Conservation (phyloP, 2,113 vertebrate genomes). For the Lepus timidus region DNA sequence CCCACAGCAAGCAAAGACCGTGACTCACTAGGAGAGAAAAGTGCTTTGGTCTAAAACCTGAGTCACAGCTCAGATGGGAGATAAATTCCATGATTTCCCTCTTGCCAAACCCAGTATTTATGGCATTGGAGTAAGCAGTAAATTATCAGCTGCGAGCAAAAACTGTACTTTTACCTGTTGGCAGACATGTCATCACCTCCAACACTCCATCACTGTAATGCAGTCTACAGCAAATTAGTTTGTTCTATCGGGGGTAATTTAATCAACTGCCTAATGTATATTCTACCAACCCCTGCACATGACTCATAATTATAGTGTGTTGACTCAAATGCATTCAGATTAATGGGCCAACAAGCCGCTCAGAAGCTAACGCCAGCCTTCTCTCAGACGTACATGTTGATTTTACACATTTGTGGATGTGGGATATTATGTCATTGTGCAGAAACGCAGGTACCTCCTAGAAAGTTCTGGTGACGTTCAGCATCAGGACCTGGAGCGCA, state of each 20-base stretch:
- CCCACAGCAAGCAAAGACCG: background rate
- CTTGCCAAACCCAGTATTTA: slow-evolving; percentile 71
- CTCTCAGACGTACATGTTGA: background rate
- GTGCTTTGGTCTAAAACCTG: slow-evolving; percentile 42
- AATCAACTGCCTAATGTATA: slow-evolving; percentile 63
- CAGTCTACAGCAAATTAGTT: slow-evolving; percentile 64
- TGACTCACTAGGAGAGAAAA: background rate
- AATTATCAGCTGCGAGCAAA: slow-evolving; percentile 73
- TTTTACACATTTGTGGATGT: background rate
- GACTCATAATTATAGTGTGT: slow-evolving; percentile 59
- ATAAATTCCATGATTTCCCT: slow-evolving; percentile 67
- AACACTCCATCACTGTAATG: background rate
- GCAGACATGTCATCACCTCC: slow-evolving; percentile 69
- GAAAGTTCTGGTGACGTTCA: background rate
- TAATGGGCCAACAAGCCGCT: slow-evolving; percentile 41
- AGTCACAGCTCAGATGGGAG: slow-evolving; percentile 54
- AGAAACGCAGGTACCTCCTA: background rate
- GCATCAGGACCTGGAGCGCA: no score
- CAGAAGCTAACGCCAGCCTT: slow-evolving; percentile 34
- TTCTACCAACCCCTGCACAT: slow-evolving; percentile 43
- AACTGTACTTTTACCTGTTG: slow-evolving; percentile 59
- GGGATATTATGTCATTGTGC: background rate
- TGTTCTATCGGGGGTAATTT: slow-evolving; percentile 63
- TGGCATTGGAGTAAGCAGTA: slow-evolving; percentile 70
- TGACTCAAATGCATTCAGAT: slow-evolving; percentile 52